Evolutionary conservation across 2,888 invertebrate species (phyloP).

Genomic region (Pseudococcus viburni): DNA sequence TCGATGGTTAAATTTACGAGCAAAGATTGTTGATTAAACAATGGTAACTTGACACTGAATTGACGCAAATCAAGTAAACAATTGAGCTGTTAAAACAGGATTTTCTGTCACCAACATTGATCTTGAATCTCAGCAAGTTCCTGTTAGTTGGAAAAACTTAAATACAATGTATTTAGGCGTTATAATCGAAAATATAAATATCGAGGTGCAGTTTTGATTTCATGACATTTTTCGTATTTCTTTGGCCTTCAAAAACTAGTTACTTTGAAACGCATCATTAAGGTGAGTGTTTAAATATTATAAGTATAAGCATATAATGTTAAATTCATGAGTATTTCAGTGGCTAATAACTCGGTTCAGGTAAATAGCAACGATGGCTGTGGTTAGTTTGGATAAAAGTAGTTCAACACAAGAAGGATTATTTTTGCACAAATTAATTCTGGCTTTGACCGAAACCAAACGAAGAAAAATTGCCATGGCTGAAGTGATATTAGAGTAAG

Average conservation of each 20-base stretch:
- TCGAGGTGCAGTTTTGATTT: neutral
- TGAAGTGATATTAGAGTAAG: constrained; percentile 14
- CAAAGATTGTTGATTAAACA: neutral
- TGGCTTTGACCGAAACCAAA: neutral
- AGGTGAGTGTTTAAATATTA: neutral
- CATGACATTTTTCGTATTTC: neutral
- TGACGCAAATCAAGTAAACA: constrained; percentile 15
- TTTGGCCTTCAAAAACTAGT: neutral
- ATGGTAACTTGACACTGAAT: constrained; percentile 7
- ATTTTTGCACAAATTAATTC: constrained; percentile 7
- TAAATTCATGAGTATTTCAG: neutral
- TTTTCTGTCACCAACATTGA: constrained; percentile 19
- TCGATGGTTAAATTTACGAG: neutral
- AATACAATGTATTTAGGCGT: neutral
- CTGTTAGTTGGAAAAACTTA: neutral
- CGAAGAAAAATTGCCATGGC: neutral
- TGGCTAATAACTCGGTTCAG: neutral
- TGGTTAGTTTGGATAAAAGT: neutral
- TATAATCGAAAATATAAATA: neutral
- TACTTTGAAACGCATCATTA: neutral
- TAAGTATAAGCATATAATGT: neutral
- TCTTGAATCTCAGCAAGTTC: neutral
- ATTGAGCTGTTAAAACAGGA: neutral
- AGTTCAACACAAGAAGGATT: neutral
- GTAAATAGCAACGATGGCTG: neutral